Conservation (phyloP, 2,888 invertebrate species). For the Graphium colonna region DNA sequence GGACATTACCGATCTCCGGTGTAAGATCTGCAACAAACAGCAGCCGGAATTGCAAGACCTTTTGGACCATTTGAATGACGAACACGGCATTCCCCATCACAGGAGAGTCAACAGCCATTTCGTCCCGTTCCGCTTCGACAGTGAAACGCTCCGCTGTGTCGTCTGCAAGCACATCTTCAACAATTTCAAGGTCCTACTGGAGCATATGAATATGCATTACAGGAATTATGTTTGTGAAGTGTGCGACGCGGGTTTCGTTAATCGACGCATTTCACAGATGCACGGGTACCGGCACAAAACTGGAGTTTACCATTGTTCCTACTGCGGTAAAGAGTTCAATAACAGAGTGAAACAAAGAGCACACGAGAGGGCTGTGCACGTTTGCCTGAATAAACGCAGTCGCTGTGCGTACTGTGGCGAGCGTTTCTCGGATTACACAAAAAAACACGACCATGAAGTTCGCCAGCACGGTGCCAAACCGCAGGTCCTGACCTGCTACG, state of each 20-base stretch:
- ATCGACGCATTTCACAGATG: constrained; percentile 37
- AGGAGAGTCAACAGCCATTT: constrained; percentile 39
- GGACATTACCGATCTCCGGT: constrained; percentile 30
- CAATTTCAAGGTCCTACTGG: constrained; percentile 45
- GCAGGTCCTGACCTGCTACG: constrained; percentile 58
- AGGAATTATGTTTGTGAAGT: constrained; percentile 45
- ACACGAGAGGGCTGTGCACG: constrained; percentile 60
- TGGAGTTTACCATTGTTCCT: constrained; percentile 50
- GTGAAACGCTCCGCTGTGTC: constrained; percentile 38
- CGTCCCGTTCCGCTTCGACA: constrained; percentile 47
- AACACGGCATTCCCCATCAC: constrained; percentile 38
- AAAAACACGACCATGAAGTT: constrained; percentile 58
- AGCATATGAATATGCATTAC: constrained; percentile 52
- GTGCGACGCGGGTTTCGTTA: constrained; percentile 48
- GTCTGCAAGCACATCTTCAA: constrained; percentile 39
- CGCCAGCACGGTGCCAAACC: constrained; percentile 57
- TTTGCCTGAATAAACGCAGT: constrained; percentile 39
- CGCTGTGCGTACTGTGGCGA: constrained; percentile 49
- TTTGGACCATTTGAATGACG: constrained; percentile 35
- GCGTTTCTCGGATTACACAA: constrained; percentile 58
- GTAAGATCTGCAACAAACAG: constrained; percentile 24
- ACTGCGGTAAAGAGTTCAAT: constrained; percentile 64
- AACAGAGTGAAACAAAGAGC: constrained; percentile 57
- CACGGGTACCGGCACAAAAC: constrained; percentile 49
- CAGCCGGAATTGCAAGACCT: constrained; percentile 30